These are phyloP conservation scores for Drosophila truncata DNA, from an alignment of 1,140 invertebrate species.

Conservation along the genomic window DNA sequence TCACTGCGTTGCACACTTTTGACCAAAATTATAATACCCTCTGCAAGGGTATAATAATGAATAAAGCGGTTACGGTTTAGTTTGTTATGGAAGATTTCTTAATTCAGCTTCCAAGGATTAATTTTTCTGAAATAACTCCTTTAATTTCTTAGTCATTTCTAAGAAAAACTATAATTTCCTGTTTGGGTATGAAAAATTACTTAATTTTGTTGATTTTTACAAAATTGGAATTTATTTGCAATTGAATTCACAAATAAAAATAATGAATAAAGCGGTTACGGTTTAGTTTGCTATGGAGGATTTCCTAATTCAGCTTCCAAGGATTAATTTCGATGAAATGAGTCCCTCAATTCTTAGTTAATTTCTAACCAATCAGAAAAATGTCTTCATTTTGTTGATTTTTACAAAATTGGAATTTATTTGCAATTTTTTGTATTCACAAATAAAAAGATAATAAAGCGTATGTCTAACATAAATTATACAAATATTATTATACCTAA, in stretches of 20 bases:
- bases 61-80: no score
- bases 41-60: no score
- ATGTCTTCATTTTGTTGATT: background rate
- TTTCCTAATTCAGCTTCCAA: no score
- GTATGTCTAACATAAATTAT: conserved; percentile 78
- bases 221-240: conserved; percentile 71
- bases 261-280: conserved; percentile 55
- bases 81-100: no score
- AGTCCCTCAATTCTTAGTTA: background rate
- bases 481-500: conserved; percentile 60
- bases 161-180: no score
- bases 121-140: no score
- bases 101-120: no score
- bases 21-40: no score
- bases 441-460: conserved; percentile 74
- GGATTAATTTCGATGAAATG: no score
- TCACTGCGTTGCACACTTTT: no score
- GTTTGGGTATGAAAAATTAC: background rate
- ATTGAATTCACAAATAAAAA: conserved; percentile 73
- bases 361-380: background rate
- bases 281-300: no score
- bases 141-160: background rate
- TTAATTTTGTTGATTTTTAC: conserved; percentile 27
- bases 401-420: conserved; percentile 68
- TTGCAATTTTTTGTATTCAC: conserved; percentile 65